Conservation (phyloP, 2,888 invertebrate genomes). For the Micropterix aruncella region DNA sequence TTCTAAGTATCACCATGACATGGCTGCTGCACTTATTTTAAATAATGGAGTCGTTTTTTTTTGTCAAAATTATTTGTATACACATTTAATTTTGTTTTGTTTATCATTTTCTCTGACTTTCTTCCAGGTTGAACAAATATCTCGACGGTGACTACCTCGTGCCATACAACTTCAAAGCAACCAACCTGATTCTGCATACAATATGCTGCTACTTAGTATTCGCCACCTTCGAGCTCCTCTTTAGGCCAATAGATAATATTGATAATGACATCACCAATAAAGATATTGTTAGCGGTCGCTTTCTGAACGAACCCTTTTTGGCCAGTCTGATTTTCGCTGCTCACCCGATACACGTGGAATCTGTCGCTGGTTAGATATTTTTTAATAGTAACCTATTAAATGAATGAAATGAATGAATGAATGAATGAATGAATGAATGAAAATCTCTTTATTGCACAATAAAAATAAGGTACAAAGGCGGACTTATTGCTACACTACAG, state of each 20-base stretch:
- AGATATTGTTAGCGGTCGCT: constrained; percentile 12
- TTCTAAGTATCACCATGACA: too few species aligned
- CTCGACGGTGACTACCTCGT: constrained; percentile 41
- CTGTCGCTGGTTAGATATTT: constrained; percentile 87
- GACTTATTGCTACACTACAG: too few species aligned
- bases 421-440: too few species aligned
- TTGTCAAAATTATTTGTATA: constrained; percentile 12
- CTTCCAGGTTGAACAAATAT: constrained; percentile 50
- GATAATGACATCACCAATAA: constrained; percentile 4
- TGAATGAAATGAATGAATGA: too few species aligned
- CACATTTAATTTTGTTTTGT: neutral
- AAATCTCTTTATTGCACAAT: too few species aligned
- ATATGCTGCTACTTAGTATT: constrained; percentile 24
- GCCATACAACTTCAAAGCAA: constrained; percentile 54
- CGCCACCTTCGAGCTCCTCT: constrained; percentile 5
- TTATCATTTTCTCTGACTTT: constrained; percentile 14
- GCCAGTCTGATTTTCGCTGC: constrained; percentile 69
- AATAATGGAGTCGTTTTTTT: constrained; percentile 8
- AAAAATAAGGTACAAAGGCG: too few species aligned
- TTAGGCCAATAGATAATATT: too few species aligned
- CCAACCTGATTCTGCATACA: constrained; percentile 63
- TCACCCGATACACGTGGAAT: constrained; percentile 90
- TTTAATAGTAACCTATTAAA: too few species aligned
- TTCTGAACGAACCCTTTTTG: constrained; percentile 32
- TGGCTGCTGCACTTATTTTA: too few species aligned